Base-by-base conservation (phyloP, 2,113 vertebrate species). In the Lepisosteus oculatus region DNA sequence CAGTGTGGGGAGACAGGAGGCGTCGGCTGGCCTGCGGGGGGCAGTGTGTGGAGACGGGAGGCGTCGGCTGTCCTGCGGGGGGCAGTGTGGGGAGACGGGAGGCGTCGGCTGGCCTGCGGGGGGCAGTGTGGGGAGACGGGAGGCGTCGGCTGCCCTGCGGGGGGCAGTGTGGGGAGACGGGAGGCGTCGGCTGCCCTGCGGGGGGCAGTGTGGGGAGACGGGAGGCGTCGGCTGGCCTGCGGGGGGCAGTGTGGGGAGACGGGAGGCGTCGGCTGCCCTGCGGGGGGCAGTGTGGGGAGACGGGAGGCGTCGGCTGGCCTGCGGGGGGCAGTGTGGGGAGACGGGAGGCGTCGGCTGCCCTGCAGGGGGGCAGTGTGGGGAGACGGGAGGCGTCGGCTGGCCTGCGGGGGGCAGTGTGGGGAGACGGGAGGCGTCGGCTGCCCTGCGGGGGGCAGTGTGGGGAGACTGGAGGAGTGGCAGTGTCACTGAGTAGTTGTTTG, bases 361-460 rank as follows among this genome's bases (percentile, higher is more conserved):
- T 17, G 15, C 15, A n/a, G 15, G 15, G 15, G 15, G 15, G 15
- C 15, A 17, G 15, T 17, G 15, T 17, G 15, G 11, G 29, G 51
- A 45, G 63, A 11, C 8, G 13, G 2, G 8, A 64, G 61, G 3
- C 15, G 45, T 63, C 6, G 43, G n/a, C 44, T 12, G 55, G 6
- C 4, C 13, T 69, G 29, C 42, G 9, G 12, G 59, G n/a, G 15
- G 84, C 8, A 47, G 75, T 70, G 47, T 55, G 6, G 63, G 13
- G 13, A 1, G 11, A 13, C 11, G 12, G 3, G 15, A 61, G 8
- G 14, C 6, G 3, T 17, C 0, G 15, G 15, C 15, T 17, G 15
- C 15, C 15, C 15, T 17, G 15, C 15, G 15, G 15, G 15, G 15
- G 15, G 15, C 15, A 17, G 15, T 17, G 15, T 17, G 15, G 15